Base-by-base conservation (phyloP, 2,797 vertebrate genomes). In the Sebastes baramenuke region DNA sequence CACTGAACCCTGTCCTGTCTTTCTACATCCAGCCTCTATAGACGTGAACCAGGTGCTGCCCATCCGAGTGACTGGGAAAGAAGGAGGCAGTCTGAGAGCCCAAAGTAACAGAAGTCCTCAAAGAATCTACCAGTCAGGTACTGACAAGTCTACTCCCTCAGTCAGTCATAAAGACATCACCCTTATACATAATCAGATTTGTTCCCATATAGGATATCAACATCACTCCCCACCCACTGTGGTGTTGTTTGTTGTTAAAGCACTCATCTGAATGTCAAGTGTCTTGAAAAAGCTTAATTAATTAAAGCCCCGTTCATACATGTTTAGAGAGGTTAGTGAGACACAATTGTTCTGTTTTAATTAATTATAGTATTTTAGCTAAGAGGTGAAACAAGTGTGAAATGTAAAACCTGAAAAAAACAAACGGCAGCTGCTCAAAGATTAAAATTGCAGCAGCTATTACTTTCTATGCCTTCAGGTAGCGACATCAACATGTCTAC, bases 51-150 rank as follows among this genome's bases (percentile, higher is more conserved):
- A 95, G 79, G 82, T 96, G 77, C 59, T 96, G 2, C 95, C 97
- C n/a, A 94, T 94, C 80, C 95, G 95, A 89, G 83, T 93, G 13
- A 83, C 79, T 0, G 95, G 92, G 27, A 97, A 96, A 77, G 97
- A 97, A 5, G 97, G 97, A 20, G 93, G 90, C n/a, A 86, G 93
- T 8, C 75, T 97, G 58, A 95, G 94, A 71, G 90, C 87, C 84
- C 91, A 90, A 16, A 90, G 88, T 7, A 95, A 90, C 0, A 69
- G 34, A 0, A 97, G 95, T 24, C 96, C 96, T 0, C 83, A 90
- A 25, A 93, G 32, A 2, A 85, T 67, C 77, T 11, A 9, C 72
- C 76, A 56, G 3, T 5, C 91, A 78, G 93, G 85, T 90, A 55
- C 1, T 0, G 14, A 20, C 1, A 7, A 7, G 2, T 8, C 24